Evolutionary conservation across 2,113 vertebrate species (phyloP), one percentile per base, ranked within the genome.

Genomic region (Myxocyprinus asiaticus): DNA sequence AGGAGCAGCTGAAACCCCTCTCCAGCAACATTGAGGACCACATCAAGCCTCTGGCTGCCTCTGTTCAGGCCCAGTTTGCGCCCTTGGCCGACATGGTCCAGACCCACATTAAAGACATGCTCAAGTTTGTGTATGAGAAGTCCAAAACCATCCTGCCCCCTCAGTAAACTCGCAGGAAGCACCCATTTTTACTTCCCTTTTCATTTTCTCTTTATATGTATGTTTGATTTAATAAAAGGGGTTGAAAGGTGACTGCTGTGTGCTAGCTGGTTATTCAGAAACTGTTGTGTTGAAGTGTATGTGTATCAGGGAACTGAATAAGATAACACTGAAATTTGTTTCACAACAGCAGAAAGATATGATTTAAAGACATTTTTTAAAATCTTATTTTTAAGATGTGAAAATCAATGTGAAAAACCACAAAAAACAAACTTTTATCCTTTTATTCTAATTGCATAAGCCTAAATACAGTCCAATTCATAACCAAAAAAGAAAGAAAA

Each of bases 1-100:
- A 88, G 71, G 86, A 87, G 69, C 88, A 89, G 80, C 73, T 90
- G 75, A 82, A 86, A 78, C 89, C 90, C 42, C 67, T 79, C 70
- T 75, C 89, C 7, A 33, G 22, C 22, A 88, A 86, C 88, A 86
- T 88, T 0, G 84, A 90, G 70, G 85, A 83, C 1, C 82, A 87
- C 55, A 64, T 91, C 42, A 85, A 78, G 71, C 88, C 88, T 7
- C 63, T 91, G 70, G 79, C 85, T 0, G 84, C 84, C 10, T 81
- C 81, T 42, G 17, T 92, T 75, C 81, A 78, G 55, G 45, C 81
- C 15, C 86, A 89, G 67, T 44, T 91, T 61, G 75, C 83, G 42
- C 82, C 87, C 51, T 85, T 89, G 63, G 50, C 81, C 0, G 78
- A 82, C 75, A 9, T 80, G 51, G 43, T 88, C 33, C 81, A 88